These are phyloP conservation scores for Drosophila pseudotakahashii DNA, from an alignment of 2,888 invertebrate species.

Conservation along the genomic window DNA sequence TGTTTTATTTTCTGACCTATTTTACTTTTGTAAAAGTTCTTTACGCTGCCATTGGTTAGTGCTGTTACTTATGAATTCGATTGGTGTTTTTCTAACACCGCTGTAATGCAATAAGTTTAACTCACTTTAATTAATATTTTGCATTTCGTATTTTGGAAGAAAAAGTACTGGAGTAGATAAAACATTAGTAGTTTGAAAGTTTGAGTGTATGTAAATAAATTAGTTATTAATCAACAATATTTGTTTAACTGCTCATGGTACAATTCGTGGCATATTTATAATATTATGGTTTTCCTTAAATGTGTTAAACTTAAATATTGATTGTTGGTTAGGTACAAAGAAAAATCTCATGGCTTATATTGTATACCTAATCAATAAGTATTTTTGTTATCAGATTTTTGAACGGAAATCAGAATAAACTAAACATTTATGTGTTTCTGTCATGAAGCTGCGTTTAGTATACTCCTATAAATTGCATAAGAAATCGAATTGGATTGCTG, in stretches of 20 bases:
- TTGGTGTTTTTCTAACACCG: constrained; percentile 21
- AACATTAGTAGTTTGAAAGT: constrained; percentile 31
- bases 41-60: constrained; percentile 49
- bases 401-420: constrained; percentile 11
- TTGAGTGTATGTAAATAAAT: constrained; percentile 54
- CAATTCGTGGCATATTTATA: constrained; percentile 61
- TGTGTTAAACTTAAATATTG: constrained; percentile 50
- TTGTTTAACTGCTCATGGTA: constrained; percentile 51
- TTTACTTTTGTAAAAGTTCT: constrained; percentile 34
- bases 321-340: constrained; percentile 61
- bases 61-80: constrained; percentile 30
- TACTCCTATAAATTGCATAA: constrained; percentile 50
- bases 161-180: constrained; percentile 51
- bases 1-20: constrained; percentile 22
- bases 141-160: constrained; percentile 55
- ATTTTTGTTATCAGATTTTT: constrained; percentile 12
- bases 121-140: constrained; percentile 36
- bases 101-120: neutral
- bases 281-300: constrained; percentile 28
- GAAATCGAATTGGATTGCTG: constrained; percentile 69
- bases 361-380: constrained; percentile 11
- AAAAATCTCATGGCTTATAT: constrained; percentile 64
- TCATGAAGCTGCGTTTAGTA: constrained; percentile 42
- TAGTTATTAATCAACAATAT: constrained; percentile 71
- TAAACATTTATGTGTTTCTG: constrained; percentile 8